These are phyloP conservation scores for Siphonodentalium dalli DNA, from an alignment of 2,888 invertebrate species.

Conservation along the genomic window DNA sequence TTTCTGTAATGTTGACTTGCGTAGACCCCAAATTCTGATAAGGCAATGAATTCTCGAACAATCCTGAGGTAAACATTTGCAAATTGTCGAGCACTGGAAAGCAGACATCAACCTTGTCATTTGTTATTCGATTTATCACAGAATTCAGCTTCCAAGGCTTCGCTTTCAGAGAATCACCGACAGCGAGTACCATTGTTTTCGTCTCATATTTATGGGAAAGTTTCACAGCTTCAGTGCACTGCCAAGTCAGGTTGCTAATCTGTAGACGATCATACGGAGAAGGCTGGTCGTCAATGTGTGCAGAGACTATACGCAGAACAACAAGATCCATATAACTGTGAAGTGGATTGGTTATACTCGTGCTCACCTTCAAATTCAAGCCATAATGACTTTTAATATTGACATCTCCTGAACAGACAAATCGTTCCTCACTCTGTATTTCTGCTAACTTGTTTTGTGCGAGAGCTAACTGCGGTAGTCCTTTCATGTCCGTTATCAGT, in stretches of 20 bases:
- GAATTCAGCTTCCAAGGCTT: conserved; percentile 43
- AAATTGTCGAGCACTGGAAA: no score
- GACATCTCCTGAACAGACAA: conserved; percentile 37
- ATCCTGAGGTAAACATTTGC: no score
- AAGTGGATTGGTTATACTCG: conserved; percentile 50
- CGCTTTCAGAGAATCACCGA: conserved; percentile 35
- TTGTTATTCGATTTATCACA: conserved; percentile 41
- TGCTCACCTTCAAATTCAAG: conserved; percentile 41
- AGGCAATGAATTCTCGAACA: no score
- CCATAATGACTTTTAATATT: conserved; percentile 37
- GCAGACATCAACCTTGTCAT: conserved; percentile 30
- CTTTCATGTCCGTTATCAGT: conserved; percentile 42
- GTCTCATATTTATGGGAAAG: conserved; percentile 27
- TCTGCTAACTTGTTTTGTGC: conserved; percentile 37
- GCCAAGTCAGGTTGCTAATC: conserved; percentile 32
- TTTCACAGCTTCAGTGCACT: conserved; percentile 16
- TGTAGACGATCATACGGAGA: conserved; percentile 41
- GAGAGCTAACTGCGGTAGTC: conserved; percentile 50
- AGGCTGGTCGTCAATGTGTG: conserved; percentile 37
- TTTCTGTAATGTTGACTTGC: no score
- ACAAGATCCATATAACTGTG: conserved; percentile 52
- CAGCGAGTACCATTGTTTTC: conserved; percentile 28
- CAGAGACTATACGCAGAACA: conserved; percentile 46
- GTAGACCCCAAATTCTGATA: no score
- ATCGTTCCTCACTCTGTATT: conserved; percentile 39